Evolutionary conservation across 2,888 invertebrate genomes (phyloP).

Genomic region (Tolmerus cingulatus): DNA sequence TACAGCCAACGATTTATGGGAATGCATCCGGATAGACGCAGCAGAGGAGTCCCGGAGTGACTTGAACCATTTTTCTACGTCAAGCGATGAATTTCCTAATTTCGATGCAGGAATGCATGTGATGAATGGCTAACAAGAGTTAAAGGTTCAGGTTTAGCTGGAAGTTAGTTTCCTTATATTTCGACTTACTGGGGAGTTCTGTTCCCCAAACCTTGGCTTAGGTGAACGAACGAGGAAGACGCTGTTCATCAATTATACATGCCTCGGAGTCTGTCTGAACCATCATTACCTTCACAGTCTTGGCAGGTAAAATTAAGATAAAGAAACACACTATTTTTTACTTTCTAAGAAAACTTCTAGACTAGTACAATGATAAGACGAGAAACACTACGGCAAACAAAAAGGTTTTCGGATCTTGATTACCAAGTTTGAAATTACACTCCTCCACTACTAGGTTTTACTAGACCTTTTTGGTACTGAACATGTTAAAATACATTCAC

Average conservation of each 20-base stretch:
- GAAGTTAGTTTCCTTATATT: background rate
- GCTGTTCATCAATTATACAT: background rate
- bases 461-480: too few species aligned
- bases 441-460: too few species aligned
- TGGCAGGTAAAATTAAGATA: background rate
- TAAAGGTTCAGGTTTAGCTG: background rate
- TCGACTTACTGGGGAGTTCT: background rate
- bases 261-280: background rate
- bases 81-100: slow-evolving; percentile 28
- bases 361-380: too few species aligned
- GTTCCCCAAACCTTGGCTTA: background rate
- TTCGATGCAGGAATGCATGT: slow-evolving; percentile 34
- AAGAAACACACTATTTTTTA: background rate
- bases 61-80: slow-evolving; percentile 33
- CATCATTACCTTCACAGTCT: background rate
- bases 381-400: too few species aligned
- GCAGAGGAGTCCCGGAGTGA: background rate
- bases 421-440: too few species aligned
- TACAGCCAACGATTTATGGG: slow-evolving; percentile 36
- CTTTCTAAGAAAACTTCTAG: too few species aligned
- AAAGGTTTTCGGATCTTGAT: too few species aligned
- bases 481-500: too few species aligned
- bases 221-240: background rate
- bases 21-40: slow-evolving; percentile 19
- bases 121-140: slow-evolving; percentile 21